Percentiles rank a stretch among this genome's conserved stretches.
phyloP scores from a whole-genome alignment of 2,113 vertebrate genomes.

The Numenius arquata region DNA sequence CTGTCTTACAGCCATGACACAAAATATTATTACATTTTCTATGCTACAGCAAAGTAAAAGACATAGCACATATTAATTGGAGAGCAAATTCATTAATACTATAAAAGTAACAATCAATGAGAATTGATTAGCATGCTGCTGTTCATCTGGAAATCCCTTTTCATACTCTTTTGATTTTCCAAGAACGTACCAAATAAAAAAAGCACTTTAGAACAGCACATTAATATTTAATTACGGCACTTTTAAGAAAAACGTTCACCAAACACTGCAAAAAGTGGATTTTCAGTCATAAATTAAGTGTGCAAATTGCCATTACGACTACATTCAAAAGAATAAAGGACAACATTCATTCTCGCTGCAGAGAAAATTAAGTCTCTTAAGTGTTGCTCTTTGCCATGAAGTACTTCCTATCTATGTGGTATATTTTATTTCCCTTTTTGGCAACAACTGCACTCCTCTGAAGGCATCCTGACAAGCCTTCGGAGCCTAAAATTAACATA shows the following conservation, averaged over 20 bases:
- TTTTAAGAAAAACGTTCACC: constrained; percentile 31
- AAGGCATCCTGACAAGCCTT: background rate
- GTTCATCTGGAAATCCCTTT: constrained; percentile 8
- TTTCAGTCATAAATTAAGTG: constrained; percentile 37
- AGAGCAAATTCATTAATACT: constrained; percentile 33
- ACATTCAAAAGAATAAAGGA: constrained; percentile 49
- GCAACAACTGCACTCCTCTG: background rate
- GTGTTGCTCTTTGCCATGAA: constrained; percentile 33
- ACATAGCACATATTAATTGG: background rate
- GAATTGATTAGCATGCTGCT: background rate
- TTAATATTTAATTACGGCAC: constrained; percentile 46
- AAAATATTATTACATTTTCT: background rate
- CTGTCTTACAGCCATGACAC: background rate
- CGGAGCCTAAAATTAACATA: background rate
- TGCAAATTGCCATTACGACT: constrained; percentile 8
- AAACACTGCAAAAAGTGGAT: constrained; percentile 32
- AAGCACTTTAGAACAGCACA: background rate
- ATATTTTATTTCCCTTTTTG: constrained; percentile 11
- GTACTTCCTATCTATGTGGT: background rate
- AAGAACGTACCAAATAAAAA: constrained; percentile 7
- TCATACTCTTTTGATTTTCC: constrained; percentile 4
- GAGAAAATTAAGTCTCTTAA: constrained; percentile 58
- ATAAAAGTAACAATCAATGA: constrained; percentile 10
- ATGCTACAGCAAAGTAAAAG: background rate
- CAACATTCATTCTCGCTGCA: constrained; percentile 30